Base-by-base conservation (phyloP, 37 sponge, comb jelly and placozoan genomes). In the Lycopodina hypogea region DNA sequence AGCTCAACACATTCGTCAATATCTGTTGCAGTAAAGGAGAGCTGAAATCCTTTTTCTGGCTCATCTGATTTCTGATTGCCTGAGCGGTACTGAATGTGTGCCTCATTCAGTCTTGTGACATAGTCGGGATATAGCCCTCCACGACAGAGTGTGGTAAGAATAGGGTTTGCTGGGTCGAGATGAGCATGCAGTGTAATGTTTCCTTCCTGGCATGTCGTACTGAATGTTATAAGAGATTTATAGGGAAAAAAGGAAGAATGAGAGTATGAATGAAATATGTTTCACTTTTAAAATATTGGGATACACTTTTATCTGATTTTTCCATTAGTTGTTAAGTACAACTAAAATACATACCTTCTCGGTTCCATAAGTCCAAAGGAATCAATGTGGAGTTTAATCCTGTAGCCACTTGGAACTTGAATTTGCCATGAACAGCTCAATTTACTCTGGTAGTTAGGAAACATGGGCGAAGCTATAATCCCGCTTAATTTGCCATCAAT, bases 1-100 rank as follows among this genome's bases (percentile, higher is more conserved):
- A 18, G 21, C 4, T 56, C 32, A 3, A 6, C 14, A 71, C 90
- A 90, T 39, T 90, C 90, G 64, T 90, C 62, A 2, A 81, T 30
- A 69, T 90, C 85, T 53, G 15, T 19, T 32, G 52, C 65, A 45
- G 21, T 39, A 61, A 50, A 66, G 29, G 2, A 21, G 0, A 37
- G 24, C 28, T 61, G 33, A 41, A 81, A 81, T 41, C 81, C 81
- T n/a, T n/a, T n/a, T n/a, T n/a, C n/a, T n/a, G n/a, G n/a, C n/a
- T n/a, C n/a, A n/a, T n/a, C n/a, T n/a, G n/a, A n/a, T n/a, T n/a
- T n/a, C n/a, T n/a, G n/a, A n/a, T n/a, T 41, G 52, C 56, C 57
- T 1, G 83, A 59, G 42, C 64, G 56, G 28, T 41, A 82, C 0
- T 51, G 68, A 21, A 82, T 23, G 30, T 68, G 71, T 23, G 58